A percentile compares a stretch with the other conserved stretches of the same genome.
Conservation (phyloP, 1,140 invertebrate species). For the Adelges cooleyi region DNA sequence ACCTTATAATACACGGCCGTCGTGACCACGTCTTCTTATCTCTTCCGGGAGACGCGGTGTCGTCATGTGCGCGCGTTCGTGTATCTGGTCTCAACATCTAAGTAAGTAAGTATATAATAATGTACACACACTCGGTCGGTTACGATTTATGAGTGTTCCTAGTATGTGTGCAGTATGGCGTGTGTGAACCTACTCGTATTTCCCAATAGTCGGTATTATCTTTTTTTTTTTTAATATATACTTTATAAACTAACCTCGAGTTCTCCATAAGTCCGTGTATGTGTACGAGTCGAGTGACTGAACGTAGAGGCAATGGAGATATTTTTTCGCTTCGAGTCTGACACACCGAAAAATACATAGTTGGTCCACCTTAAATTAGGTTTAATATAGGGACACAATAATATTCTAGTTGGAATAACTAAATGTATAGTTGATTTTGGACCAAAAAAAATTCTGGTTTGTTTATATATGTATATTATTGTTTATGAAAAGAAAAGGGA, state of each 20-base stretch:
- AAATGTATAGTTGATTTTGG: no score
- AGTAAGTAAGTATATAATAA: neutral
- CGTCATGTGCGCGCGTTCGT: neutral
- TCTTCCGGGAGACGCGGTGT: neutral
- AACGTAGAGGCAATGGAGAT: neutral
- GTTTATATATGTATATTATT: no score
- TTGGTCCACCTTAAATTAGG: no score
- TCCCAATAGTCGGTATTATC: neutral
- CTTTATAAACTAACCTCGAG: neutral
- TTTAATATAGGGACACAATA: no score
- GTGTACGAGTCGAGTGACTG: neutral
- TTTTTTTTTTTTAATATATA: neutral
- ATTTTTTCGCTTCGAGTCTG: neutral
- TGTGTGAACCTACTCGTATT: neutral
- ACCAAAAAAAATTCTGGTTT: no score
- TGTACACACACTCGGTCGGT: no score
- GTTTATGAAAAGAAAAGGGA: no score
- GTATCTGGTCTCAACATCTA: conserved; percentile 14
- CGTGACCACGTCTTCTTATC: conserved; percentile 24
- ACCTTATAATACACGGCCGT: no score
- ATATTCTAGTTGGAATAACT: no score
- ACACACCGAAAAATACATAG: neutral
- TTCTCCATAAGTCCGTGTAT: neutral
- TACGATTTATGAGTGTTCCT: conserved; percentile 7
- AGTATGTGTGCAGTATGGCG: neutral